These are phyloP conservation scores for Triops longicaudatus DNA, from an alignment of 1,140 invertebrate species.

Conservation along the genomic window DNA sequence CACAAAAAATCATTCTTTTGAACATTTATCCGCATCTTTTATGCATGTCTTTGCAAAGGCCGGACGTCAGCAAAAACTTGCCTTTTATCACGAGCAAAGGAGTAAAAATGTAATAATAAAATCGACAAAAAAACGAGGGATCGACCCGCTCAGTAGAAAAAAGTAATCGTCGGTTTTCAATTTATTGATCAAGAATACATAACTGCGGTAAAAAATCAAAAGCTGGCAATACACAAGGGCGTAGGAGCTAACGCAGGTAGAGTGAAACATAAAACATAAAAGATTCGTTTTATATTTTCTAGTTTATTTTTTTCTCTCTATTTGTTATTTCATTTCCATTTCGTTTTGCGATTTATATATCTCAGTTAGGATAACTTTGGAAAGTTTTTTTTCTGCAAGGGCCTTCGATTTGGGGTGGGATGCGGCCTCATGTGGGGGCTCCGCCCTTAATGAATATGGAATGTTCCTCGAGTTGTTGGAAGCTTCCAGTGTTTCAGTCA, in stretches of 20 bases:
- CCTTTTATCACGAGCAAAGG: background rate
- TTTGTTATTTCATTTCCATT: background rate
- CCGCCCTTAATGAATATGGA: slow-evolving; percentile 13
- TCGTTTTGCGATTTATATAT: too few relatives aligned
- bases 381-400: too few relatives aligned
- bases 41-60: background rate
- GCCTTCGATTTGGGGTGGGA: background rate
- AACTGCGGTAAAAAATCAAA: background rate
- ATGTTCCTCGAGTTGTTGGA: background rate
- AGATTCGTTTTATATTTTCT: background rate
- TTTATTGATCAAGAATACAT: slow-evolving; percentile 4
- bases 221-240: background rate
- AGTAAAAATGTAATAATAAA: too few relatives aligned
- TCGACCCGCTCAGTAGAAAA: background rate
- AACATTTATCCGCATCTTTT: background rate
- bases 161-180: background rate
- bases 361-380: too few relatives aligned
- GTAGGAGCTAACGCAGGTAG: background rate
- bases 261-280: too few relatives aligned
- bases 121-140: background rate
- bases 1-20: background rate
- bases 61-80: background rate
- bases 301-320: background rate
- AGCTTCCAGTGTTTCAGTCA: background rate
- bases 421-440: background rate